Conservation (phyloP, 2,113 vertebrate species). For the Boulengeromyrus knoepffleri region DNA sequence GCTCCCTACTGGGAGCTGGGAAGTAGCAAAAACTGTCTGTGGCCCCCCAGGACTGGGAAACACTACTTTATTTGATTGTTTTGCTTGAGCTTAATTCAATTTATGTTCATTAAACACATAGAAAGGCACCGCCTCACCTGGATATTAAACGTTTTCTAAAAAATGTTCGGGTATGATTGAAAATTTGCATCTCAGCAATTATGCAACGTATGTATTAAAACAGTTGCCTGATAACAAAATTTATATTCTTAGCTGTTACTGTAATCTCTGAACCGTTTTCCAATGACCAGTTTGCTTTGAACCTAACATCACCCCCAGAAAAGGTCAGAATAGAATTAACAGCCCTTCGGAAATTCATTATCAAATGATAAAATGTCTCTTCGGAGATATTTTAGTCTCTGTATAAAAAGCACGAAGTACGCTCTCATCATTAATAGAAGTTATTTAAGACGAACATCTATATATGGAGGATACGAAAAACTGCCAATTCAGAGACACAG, state of each 20-base stretch:
- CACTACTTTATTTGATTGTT: neutral
- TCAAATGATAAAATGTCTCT: neutral
- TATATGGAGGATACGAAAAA: neutral
- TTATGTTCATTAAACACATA: neutral
- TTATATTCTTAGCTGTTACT: neutral
- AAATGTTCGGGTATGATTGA: neutral
- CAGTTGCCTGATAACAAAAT: neutral
- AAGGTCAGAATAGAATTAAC: neutral
- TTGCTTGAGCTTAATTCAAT: neutral
- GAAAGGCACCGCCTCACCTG: no score
- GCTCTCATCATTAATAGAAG: neutral
- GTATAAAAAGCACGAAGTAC: neutral
- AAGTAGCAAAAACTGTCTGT: neutral
- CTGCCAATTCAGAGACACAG: neutral
- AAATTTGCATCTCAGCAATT: neutral
- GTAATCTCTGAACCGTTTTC: neutral
- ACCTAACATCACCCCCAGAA: neutral
- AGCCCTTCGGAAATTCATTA: neutral
- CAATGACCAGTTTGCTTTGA: neutral
- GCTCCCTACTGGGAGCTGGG: neutral
- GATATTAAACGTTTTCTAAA: neutral
- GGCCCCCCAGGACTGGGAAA: neutral
- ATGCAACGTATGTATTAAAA: neutral
- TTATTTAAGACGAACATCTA: neutral
- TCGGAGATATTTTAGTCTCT: neutral